Base-by-base conservation (phyloP, 2,888 invertebrate genomes). In the Homarus gammarus region DNA sequence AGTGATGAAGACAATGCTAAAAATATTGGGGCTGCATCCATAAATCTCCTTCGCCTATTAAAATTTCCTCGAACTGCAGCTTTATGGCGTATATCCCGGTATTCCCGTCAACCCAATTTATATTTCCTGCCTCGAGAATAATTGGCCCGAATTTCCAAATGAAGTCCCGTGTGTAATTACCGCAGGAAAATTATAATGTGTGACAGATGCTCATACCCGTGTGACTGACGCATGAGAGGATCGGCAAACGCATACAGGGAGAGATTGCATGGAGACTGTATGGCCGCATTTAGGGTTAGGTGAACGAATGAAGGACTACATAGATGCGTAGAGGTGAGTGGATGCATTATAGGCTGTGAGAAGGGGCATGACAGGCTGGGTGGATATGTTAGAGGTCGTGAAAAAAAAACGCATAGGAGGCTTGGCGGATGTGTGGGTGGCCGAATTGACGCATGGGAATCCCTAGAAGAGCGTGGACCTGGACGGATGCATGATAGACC, bases 91-190 rank as follows among this genome's bases (percentile, higher is more conserved):
- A n/a, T n/a, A n/a, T n/a, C n/a, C n/a, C n/a, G n/a, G n/a, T n/a
- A 84, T 84, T 78, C 88, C 88, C 49, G 83, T 88, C 88, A 88
- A 44, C 51, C 70, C 51, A 83, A 88, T 88, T 88, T 84, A 88
- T 88, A 83, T 88, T 78, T 88, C 78, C 88, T 83, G n/a, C 77
- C 56, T 49, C 68, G 40, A 78, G 56, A 88, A 88, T 88, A 79
- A 88, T 88, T 88, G 68, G n/a, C 38, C 83, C 51, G 82, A 83
- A 84, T 88, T 84, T 88, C 77, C 75, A 68, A 83, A 77, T 78
- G 78, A 70, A 38, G 44, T 83, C 82, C 61, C 38, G 49, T 40
- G 81, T 78, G 88, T 88, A 88, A 88, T 88, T 88, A 88, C 83
- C 68, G 68, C 70, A 44, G 83, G 49, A n/a, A 77, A 84, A 88